phyloP scores from a whole-genome alignment of 2,113 vertebrate species.

The Hippolais icterina region DNA sequence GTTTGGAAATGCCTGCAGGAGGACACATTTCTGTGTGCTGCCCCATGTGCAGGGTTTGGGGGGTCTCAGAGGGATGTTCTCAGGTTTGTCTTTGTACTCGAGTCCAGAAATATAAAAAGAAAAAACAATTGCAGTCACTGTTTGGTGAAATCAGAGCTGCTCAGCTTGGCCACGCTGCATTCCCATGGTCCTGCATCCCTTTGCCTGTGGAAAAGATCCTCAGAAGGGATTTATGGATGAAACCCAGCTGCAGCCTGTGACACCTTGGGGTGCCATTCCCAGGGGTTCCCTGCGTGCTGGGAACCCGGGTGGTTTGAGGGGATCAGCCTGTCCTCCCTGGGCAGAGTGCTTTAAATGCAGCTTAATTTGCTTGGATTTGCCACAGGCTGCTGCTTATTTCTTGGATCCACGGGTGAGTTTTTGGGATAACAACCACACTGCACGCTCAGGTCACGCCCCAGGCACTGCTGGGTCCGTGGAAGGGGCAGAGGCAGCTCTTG shows the following conservation, averaged over 20 bases:
- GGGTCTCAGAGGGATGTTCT: background rate
- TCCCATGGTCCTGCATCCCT: background rate
- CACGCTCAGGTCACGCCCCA: accelerated
- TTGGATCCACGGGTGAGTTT: accelerated
- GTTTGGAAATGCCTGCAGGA: background rate
- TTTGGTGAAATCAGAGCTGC: background rate
- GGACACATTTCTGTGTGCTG: background rate
- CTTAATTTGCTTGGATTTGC: background rate
- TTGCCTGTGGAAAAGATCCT: background rate
- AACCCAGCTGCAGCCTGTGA: background rate
- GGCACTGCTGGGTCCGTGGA: background rate
- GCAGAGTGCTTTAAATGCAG: background rate
- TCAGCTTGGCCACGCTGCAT: accelerated
- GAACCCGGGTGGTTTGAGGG: accelerated
- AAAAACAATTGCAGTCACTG: background rate
- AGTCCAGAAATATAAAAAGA: background rate
- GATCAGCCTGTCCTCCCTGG: accelerated
- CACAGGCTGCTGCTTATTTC: background rate
- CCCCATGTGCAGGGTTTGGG: background rate
- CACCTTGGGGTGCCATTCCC: background rate
- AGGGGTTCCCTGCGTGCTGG: background rate
- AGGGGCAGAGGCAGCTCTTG: background rate
- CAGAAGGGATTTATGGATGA: background rate
- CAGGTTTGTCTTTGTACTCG: accelerated
- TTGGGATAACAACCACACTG: accelerated